Evolutionary conservation across 2,113 vertebrate species (phyloP).

Genomic region (Bujurquina vittata): DNA sequence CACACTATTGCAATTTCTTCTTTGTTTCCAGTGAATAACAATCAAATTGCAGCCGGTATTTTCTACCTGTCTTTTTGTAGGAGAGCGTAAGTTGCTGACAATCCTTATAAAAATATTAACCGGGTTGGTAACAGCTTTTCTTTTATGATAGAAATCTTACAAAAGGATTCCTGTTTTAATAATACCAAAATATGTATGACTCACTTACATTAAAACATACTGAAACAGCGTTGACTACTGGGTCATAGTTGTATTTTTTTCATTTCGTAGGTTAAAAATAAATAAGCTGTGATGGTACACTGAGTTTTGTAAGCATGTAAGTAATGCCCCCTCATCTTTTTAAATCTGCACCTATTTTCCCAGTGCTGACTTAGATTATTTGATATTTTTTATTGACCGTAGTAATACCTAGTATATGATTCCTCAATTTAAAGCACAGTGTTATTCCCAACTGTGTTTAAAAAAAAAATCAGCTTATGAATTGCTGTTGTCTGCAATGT

Average conservation of each 20-base stretch:
- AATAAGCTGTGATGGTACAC: neutral
- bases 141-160: neutral
- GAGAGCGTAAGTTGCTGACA: neutral
- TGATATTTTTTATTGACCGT: neutral
- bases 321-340: neutral
- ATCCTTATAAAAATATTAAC: neutral
- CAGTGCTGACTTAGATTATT: neutral
- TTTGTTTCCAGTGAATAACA: neutral
- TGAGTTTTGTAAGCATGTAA: neutral
- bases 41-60: neutral
- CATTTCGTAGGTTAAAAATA: neutral
- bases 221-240: neutral
- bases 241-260: neutral
- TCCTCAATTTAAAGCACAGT: neutral
- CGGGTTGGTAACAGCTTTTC: neutral
- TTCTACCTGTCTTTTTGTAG: neutral
- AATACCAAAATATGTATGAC: neutral
- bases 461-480: constrained; percentile 10
- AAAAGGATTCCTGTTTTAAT: neutral
- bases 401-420: neutral
- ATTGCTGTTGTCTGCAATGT: neutral
- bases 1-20: neutral
- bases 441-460: constrained; percentile 24
- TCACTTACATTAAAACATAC: neutral
- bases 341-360: neutral